Evolutionary conservation across 2,888 invertebrate genomes (phyloP).

Genomic region (Drosophila histrio): DNA sequence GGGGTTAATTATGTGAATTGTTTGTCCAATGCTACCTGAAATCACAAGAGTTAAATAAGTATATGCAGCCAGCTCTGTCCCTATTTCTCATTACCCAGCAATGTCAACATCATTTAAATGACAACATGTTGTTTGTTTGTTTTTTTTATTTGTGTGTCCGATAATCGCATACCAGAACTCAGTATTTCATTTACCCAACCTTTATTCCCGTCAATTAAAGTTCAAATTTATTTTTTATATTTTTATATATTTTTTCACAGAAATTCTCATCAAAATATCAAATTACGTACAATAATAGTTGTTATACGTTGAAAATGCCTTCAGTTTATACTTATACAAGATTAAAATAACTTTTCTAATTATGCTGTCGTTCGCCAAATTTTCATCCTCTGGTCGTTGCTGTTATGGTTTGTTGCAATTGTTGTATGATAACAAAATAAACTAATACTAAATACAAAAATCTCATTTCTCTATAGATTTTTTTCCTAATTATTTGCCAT

Average conservation of each 20-base stretch:
- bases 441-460: slow-evolving; percentile 65
- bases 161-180: background rate
- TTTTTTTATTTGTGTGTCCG: slow-evolving; percentile 7
- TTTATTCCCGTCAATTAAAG: slow-evolving; percentile 50
- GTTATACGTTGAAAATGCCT: slow-evolving; percentile 76
- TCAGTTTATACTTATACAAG: slow-evolving; percentile 76
- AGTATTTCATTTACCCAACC: background rate
- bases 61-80: slow-evolving; percentile 1
- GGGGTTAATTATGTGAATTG: slow-evolving; percentile 75
- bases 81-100: slow-evolving; percentile 24
- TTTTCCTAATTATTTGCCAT: slow-evolving; percentile 37
- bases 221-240: slow-evolving; percentile 54
- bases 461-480: slow-evolving; percentile 43
- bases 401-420: slow-evolving; percentile 50
- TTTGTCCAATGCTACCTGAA: slow-evolving; percentile 63
- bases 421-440: slow-evolving; percentile 53
- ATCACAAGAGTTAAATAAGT: slow-evolving; percentile 59
- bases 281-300: slow-evolving; percentile 82
- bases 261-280: slow-evolving; percentile 83
- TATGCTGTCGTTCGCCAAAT: slow-evolving; percentile 53
- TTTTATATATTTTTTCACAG: slow-evolving; percentile 79
- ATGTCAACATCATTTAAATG: slow-evolving; percentile 63
- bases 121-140: slow-evolving; percentile 13
- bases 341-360: slow-evolving; percentile 73
- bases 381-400: slow-evolving; percentile 19